phyloP scores from a whole-genome alignment of 2,797 vertebrate species.

The Rhodeus uyekii region DNA sequence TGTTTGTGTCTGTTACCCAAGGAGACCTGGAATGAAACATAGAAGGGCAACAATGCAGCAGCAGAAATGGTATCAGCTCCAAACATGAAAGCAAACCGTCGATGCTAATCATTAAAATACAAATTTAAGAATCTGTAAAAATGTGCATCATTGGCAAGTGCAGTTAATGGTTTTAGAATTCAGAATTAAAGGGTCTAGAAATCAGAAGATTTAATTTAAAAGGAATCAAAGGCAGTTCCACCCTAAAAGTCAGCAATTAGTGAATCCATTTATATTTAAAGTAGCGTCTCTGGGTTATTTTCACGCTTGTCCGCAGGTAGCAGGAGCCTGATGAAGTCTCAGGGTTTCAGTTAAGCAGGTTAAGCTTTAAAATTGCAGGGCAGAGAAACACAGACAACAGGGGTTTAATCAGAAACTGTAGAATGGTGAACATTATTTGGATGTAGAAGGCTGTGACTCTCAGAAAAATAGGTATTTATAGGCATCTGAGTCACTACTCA shows the following conservation, averaged over 20 bases:
- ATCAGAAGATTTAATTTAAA: slow-evolving; percentile 34
- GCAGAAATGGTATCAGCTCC: no score
- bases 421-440: slow-evolving; percentile 44
- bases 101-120: slow-evolving; percentile 5
- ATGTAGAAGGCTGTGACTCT: neutral
- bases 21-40: no score
- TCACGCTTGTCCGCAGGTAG: slow-evolving; percentile 69
- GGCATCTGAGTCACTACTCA: neutral
- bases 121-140: neutral
- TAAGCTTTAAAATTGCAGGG: slow-evolving; percentile 64
- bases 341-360: slow-evolving; percentile 64
- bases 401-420: slow-evolving; percentile 59
- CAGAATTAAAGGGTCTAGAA: slow-evolving; percentile 6
- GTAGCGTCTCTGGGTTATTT: slow-evolving; percentile 73
- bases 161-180: slow-evolving; percentile 4
- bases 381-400: slow-evolving; percentile 65
- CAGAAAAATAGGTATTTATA: neutral
- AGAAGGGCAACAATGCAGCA: no score
- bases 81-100: neutral
- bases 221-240: slow-evolving; percentile 67
- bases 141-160: neutral
- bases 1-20: no score
- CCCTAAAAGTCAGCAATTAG: slow-evolving; percentile 76
- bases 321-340: slow-evolving; percentile 69
- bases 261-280: slow-evolving; percentile 81